These are phyloP conservation scores for Fabriciana adippe DNA, from an alignment of 2,888 invertebrate genomes.

Conservation along the genomic window DNA sequence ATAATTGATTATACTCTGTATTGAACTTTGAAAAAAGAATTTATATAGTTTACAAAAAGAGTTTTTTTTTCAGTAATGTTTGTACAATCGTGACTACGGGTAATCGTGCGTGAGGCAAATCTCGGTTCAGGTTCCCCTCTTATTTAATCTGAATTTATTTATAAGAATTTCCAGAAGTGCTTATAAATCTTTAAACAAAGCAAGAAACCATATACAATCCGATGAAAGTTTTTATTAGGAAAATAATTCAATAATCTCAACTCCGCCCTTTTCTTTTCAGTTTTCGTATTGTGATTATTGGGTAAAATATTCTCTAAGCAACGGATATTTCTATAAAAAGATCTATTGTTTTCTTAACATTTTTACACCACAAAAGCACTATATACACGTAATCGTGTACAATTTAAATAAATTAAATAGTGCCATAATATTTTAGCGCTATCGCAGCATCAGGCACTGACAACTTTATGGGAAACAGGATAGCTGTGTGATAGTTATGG, in stretches of 20 bases:
- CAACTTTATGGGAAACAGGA: conserved; percentile 34
- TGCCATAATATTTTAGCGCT: conserved; percentile 28
- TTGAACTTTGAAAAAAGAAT: conserved; percentile 13
- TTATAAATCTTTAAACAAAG: conserved; percentile 13
- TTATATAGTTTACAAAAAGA: conserved; percentile 35
- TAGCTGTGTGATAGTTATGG: conserved; percentile 25
- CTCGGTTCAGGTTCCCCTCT: conserved; percentile 52
- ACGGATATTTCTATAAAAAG: not conserved
- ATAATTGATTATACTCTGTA: not conserved
- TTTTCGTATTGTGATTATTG: not conserved
- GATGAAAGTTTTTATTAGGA: not conserved
- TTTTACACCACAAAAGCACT: not conserved
- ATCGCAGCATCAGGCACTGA: conserved; percentile 30
- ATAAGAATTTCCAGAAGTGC: conserved; percentile 6
- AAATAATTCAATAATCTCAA: conserved; percentile 13
- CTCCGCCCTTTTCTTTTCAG: not conserved
- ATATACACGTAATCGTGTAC: conserved; percentile 1
- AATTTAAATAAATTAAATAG: conserved; percentile 28
- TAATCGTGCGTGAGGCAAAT: conserved; percentile 75
- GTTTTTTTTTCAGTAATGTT: conserved; percentile 47
- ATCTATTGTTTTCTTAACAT: conserved; percentile 10
- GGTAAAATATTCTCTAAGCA: not conserved
- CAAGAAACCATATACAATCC: conserved; percentile 1
- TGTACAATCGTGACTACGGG: conserved; percentile 62
- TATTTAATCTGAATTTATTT: conserved; percentile 24